A percentile compares a stretch with the other conserved stretches of the same genome.
Conservation (phyloP, 2,113 vertebrate species). For the Garra rufa region DNA sequence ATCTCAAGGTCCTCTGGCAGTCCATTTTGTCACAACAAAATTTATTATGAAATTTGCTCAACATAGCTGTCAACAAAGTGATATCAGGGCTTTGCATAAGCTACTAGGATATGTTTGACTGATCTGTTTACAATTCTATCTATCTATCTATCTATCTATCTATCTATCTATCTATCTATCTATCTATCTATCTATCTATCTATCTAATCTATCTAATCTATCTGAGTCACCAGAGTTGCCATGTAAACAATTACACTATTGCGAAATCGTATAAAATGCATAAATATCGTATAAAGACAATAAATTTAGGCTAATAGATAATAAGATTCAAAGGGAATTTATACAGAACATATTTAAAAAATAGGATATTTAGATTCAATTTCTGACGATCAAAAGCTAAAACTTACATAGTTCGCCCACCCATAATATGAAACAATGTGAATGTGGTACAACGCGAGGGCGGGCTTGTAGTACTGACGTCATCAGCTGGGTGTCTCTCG, state of each 20-base stretch:
- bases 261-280: no score
- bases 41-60: constrained; percentile 20
- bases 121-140: constrained; percentile 8
- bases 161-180: background rate
- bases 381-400: background rate
- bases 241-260: background rate
- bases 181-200: background rate
- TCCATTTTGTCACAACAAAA: constrained; percentile 11
- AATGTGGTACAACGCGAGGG: constrained; percentile 26
- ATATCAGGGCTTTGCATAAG: constrained; percentile 14
- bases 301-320: no score
- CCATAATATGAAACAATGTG: background rate
- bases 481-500: constrained; percentile 46
- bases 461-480: constrained; percentile 56
- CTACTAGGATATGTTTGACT: background rate
- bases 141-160: background rate
- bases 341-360: no score
- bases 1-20: constrained; percentile 18
- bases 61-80: background rate
- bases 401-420: background rate
- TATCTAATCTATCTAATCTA: background rate
- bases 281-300: no score
- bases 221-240: background rate
- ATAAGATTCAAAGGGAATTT: no score
- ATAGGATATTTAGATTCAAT: background rate